These are phyloP conservation scores for Pan troglodytes DNA, from an alignment of 2,113 vertebrate genomes.

Conservation along the genomic window NHGRI_mPanTro3-v2.1_pri NC_072412.2:95577001-95577500, in stretches of 20 bases:
- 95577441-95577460: not conserved
- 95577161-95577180: not conserved
- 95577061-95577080: not conserved
- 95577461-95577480: not conserved
- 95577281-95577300: not conserved
- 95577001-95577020: not conserved
- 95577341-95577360: not conserved
- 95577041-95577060: not conserved
- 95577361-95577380: not conserved
- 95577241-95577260: not conserved
- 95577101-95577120: not conserved
- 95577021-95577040: not conserved
- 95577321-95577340: not conserved
- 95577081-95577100: not conserved
- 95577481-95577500: not conserved
- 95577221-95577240: not conserved
- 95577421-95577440: not conserved
- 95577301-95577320: not conserved
- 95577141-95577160: not conserved
- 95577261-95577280: not conserved
- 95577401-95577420: not conserved
- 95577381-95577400: not conserved
- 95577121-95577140: not conserved
- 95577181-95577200: not conserved
- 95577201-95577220: not conserved